A percentile compares a stretch with the other conserved stretches of the same genome.
Conservation (phyloP, 2,797 vertebrate genomes). For the Ibycter americanus region DNA sequence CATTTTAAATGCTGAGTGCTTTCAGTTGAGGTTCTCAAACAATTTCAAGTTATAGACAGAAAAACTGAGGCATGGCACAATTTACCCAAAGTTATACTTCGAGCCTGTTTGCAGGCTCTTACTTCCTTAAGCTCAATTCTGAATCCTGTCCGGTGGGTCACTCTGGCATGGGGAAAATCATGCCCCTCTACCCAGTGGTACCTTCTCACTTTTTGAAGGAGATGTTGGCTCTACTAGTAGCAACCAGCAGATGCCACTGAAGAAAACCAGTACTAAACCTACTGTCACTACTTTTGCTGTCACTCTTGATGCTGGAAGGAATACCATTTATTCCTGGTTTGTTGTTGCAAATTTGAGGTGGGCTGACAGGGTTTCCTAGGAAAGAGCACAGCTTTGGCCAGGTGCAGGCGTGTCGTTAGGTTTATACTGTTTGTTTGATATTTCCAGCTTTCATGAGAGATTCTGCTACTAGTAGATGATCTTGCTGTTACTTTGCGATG, state of each 20-base stretch:
- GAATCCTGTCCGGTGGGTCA: background rate
- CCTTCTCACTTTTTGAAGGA: background rate
- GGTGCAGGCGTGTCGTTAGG: background rate
- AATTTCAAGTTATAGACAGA: background rate
- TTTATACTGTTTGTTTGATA: background rate
- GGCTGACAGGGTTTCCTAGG: background rate
- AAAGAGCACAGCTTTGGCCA: background rate
- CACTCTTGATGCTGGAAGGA: background rate
- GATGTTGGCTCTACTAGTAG: background rate
- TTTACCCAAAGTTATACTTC: background rate
- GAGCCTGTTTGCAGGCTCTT: background rate
- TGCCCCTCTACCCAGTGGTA: background rate
- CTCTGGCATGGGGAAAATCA: background rate
- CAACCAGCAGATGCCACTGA: background rate
- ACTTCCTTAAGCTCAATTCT: background rate
- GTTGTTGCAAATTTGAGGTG: background rate
- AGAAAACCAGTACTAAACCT: background rate
- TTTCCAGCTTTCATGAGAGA: slow-evolving; percentile 26
- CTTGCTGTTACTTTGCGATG: slow-evolving; percentile 51
- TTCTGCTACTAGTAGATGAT: slow-evolving; percentile 15
- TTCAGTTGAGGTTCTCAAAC: background rate
- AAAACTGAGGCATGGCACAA: background rate
- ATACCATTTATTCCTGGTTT: background rate
- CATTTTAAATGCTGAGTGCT: background rate
- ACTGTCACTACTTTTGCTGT: background rate